phyloP scores from a whole-genome alignment of 2,888 invertebrate species.

The Lithophane semibrunnea region DNA sequence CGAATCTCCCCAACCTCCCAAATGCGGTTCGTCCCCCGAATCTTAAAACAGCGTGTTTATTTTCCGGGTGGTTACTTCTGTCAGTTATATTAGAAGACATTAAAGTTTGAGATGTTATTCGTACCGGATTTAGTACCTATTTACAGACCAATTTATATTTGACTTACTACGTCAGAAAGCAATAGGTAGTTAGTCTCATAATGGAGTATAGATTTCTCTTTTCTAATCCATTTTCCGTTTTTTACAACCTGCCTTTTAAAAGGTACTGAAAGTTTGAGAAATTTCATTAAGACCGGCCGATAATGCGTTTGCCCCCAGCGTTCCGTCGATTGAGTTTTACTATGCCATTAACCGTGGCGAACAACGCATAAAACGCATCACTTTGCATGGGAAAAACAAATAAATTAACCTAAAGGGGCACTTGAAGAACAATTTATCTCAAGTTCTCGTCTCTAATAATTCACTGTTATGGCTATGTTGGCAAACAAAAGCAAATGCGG shows the following conservation, averaged over 20 bases:
- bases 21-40: conserved; percentile 71
- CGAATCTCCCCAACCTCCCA: conserved; percentile 73
- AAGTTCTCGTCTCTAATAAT: conserved; percentile 75
- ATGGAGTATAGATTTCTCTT: background rate
- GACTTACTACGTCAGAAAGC: background rate
- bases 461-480: conserved; percentile 77
- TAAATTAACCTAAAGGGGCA: conserved; percentile 81
- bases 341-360: conserved; percentile 73
- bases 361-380: conserved; percentile 79
- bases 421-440: conserved; percentile 79
- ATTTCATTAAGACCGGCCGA: conserved; percentile 58
- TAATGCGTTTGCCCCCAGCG: conserved; percentile 58
- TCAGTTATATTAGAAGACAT: conserved; percentile 72
- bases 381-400: conserved; percentile 82
- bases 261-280: conserved; percentile 47
- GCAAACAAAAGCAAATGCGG: conserved; percentile 70
- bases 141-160: conserved; percentile 1
- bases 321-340: conserved; percentile 69
- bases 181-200: background rate
- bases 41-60: conserved; percentile 82
- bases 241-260: conserved; percentile 13
- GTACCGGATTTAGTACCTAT: conserved; percentile 29
- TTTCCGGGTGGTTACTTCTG: conserved; percentile 83
- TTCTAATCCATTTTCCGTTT: conserved; percentile 17
- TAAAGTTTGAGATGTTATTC: conserved; percentile 51